Base-by-base conservation (phyloP, 2,888 invertebrate species). In the Hirudinaria manillensis region DNA sequence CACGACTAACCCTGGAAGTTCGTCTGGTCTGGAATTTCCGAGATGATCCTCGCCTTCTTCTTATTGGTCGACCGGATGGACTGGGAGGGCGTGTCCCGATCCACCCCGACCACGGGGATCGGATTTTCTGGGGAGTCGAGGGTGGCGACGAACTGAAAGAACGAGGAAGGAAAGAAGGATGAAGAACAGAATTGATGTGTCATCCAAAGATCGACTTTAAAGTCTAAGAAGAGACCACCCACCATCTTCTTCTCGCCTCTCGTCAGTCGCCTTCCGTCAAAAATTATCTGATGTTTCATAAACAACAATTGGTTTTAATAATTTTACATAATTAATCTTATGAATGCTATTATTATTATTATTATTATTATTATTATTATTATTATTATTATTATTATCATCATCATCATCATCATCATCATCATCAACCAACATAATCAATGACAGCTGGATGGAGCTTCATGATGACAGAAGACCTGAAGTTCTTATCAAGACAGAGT, bases 1-100 rank as follows among this genome's bases (percentile, higher is more conserved):
- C 2, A 1, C 29, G n/a, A 2, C 61, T 29, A 24, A 61, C 61
- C 61, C 61, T 61, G 61, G 19, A 61, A 61, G 61, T 61, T 61
- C 21, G 61, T 19, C 61, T 61, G 61, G 29, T 61, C 61, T 13
- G 61, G 61, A 61, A 61, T 61, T 29, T 61, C 61, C 61, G 61
- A 61, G 4, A 61, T 61, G 61, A 61, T 61, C 21, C 61, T 61
- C 13, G 61, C 21, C 61, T 61, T 61, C 61, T 16, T 61, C 61
- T 61, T 61, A 24, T 61, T 61, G 61, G 24, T 16, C 24, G 61
- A 27, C 19, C 61, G 24, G 10, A 61, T n/a, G 61, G 29, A 10
- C 7, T 6, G 24, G 61, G 61, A 1, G 24, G 13, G 3, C 13
- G 61, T 19, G 1, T 24, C 61, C 61, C 10, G 24, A n/a, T 53